phyloP scores from a whole-genome alignment of 1,140 invertebrate species.

The Charaxes varanes region DNA sequence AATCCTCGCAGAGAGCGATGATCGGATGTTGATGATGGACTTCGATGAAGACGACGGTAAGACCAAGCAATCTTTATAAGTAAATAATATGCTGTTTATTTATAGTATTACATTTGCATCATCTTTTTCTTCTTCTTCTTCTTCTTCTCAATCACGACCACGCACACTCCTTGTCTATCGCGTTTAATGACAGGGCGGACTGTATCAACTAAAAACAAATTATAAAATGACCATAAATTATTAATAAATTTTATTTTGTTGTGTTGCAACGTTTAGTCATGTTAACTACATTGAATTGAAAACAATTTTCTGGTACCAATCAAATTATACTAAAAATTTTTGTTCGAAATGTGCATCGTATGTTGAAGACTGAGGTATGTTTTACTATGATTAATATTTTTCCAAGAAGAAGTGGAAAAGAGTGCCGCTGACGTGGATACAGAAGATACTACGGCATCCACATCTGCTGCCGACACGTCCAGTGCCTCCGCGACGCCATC shows the following conservation, averaged over 20 bases:
- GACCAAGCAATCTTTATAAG: constrained; percentile 1
- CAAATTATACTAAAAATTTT: neutral
- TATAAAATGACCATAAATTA: no score
- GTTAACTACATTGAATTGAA: constrained; percentile 30
- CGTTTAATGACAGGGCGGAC: no score
- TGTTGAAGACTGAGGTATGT: constrained; percentile 21
- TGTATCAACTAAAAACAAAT: no score
- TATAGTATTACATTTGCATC: neutral
- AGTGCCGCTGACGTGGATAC: constrained; percentile 21
- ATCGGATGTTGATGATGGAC: constrained; percentile 66
- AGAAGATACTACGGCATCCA: constrained; percentile 7
- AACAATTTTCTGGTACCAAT: constrained; percentile 16
- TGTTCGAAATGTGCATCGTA: neutral
- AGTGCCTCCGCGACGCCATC: constrained; percentile 14
- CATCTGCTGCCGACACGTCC: neutral
- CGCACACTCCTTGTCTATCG: no score
- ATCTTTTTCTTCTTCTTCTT: no score
- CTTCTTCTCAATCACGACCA: no score
- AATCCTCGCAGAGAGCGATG: constrained; percentile 55
- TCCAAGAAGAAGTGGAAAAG: constrained; percentile 44
- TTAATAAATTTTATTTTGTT: no score
- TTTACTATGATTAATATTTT: constrained; percentile 23
- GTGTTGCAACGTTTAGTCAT: no score
- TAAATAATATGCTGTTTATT: neutral
- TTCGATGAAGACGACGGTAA: constrained; percentile 64